phyloP scores from a whole-genome alignment of 2,113 vertebrate species.

The Alces alces region DNA sequence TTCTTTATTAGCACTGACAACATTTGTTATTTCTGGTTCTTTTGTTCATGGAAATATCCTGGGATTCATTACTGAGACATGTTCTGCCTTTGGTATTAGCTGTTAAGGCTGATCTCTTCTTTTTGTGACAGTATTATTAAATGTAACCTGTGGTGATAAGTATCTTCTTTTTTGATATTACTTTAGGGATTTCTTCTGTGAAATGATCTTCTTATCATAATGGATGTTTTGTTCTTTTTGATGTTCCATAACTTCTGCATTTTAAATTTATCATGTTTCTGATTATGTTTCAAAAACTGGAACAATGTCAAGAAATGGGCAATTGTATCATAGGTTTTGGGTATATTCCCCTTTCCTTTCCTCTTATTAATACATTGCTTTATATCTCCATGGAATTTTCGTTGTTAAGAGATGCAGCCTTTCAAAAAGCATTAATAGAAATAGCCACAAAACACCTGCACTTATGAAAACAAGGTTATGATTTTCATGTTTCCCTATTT shows the following conservation, averaged over 20 bases:
- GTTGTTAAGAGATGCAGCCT: neutral
- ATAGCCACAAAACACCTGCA: neutral
- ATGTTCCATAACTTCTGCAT: neutral
- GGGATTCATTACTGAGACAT: constrained; percentile 4
- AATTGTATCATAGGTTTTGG: neutral
- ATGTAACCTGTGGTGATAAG: neutral
- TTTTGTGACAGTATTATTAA: neutral
- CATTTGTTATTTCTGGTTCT: neutral
- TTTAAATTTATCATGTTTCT: constrained; percentile 11
- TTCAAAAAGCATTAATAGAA: constrained; percentile 30
- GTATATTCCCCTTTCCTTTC: neutral
- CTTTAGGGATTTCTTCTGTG: neutral
- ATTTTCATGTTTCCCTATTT: neutral
- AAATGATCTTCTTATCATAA: neutral
- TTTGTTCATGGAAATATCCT: constrained; percentile 13
- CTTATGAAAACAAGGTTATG: neutral
- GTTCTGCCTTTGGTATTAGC: neutral
- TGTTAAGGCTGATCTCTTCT: neutral
- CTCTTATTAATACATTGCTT: neutral
- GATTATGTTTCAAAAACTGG: neutral
- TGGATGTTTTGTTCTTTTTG: constrained; percentile 33
- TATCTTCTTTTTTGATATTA: neutral
- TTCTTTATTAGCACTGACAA: neutral
- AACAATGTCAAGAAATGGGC: constrained; percentile 6
- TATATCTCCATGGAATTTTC: neutral